phyloP scores from a whole-genome alignment of 2,797 vertebrate species.

The Tangara arthus region DNA sequence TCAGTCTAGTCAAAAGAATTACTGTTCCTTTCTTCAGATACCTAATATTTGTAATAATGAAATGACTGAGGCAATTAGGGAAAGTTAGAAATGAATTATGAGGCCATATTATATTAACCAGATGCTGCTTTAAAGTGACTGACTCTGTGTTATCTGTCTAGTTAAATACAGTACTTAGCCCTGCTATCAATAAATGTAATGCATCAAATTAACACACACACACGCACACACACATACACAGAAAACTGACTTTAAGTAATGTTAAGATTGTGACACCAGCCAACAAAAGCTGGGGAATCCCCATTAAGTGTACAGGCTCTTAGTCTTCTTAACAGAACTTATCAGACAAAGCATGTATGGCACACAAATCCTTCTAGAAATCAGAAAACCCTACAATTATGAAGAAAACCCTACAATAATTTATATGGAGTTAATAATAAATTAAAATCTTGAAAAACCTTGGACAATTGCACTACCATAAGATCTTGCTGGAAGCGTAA shows the following conservation, averaged over 20 bases:
- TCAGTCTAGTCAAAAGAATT: slow-evolving; percentile 91
- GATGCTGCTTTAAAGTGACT: slow-evolving; percentile 80
- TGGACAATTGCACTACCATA: background rate
- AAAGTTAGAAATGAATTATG: slow-evolving; percentile 97
- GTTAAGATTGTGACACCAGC: slow-evolving; percentile 54
- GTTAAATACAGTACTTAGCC: slow-evolving; percentile 78
- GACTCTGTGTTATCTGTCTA: slow-evolving; percentile 79
- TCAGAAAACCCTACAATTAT: background rate
- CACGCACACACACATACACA: background rate
- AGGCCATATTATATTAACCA: slow-evolving; percentile 89
- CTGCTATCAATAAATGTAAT: slow-evolving; percentile 70
- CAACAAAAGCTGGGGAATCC: background rate
- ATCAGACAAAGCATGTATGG: background rate
- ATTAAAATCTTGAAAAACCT: background rate
- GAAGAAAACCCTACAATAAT: too few species aligned
- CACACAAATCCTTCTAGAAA: background rate
- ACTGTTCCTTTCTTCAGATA: slow-evolving; percentile 88
- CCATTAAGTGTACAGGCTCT: background rate
- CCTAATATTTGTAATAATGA: slow-evolving; percentile 98
- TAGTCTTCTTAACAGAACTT: background rate
- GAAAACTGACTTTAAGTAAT: slow-evolving; percentile 46
- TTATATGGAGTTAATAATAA: background rate
- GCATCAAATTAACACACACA: slow-evolving; percentile 54
- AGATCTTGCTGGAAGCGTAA: background rate
- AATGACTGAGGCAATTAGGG: slow-evolving; percentile 94